These are phyloP conservation scores for Laothoe populi DNA, from an alignment of 2,888 invertebrate genomes.

Conservation along the genomic window DNA sequence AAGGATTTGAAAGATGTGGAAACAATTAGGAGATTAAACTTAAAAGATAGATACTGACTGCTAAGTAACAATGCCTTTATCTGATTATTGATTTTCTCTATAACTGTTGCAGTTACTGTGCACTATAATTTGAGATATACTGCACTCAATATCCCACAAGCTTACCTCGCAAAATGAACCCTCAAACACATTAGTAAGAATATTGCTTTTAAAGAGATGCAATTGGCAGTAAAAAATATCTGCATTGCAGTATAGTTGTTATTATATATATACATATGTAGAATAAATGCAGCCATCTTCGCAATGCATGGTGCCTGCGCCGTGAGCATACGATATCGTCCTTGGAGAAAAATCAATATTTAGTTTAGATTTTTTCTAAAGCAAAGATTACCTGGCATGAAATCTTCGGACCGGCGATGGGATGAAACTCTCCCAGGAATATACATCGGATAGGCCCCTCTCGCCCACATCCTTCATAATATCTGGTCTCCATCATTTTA, in stretches of 20 bases:
- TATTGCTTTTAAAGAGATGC: background rate
- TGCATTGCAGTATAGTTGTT: conserved; percentile 1
- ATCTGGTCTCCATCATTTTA: conserved; percentile 77
- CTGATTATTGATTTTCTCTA: conserved; percentile 5
- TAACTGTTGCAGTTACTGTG: background rate
- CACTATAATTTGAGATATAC: background rate
- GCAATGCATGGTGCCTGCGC: conserved; percentile 9
- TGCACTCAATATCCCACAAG: background rate
- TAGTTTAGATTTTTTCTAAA: background rate
- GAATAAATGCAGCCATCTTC: conserved; percentile 2
- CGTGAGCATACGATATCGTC: conserved; percentile 29
- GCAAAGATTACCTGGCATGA: conserved; percentile 89
- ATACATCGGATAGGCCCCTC: conserved; percentile 93
- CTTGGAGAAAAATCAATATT: conserved; percentile 27
- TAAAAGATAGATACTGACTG: background rate
- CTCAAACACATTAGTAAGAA: background rate
- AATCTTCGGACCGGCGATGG: conserved; percentile 92
- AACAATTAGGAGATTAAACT: too few relatives aligned
- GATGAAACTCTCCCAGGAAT: conserved; percentile 91
- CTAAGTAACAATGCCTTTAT: background rate
- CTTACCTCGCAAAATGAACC: background rate
- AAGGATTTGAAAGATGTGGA: too few relatives aligned
- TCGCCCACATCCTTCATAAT: conserved; percentile 86
- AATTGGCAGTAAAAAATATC: background rate
- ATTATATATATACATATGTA: background rate